Percentiles rank a stretch among this genome's conserved stretches.
Evolutionary conservation across 2,113 vertebrate genomes (phyloP).

Genomic region (Rallus limicola): DNA sequence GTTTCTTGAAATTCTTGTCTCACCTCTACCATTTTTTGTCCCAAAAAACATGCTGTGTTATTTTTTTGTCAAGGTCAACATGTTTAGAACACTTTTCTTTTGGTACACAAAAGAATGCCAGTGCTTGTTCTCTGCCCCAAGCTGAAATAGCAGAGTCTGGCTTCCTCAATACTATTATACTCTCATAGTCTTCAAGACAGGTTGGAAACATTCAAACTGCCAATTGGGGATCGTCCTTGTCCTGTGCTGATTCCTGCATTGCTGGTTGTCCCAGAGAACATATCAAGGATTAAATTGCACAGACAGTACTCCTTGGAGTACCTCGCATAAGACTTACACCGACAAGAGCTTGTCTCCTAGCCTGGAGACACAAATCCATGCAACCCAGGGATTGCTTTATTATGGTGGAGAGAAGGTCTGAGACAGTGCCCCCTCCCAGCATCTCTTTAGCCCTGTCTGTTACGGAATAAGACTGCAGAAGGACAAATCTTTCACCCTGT

Average conservation of each 20-base stretch:
- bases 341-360: too few relatives aligned
- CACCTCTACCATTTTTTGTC: not conserved
- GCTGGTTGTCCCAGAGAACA: not conserved
- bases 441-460: not conserved
- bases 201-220: not conserved
- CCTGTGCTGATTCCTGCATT: not conserved
- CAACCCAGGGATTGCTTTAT: not conserved
- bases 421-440: not conserved
- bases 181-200: not conserved
- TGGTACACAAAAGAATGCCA: not conserved
- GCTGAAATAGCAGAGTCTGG: not conserved
- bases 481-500: not conserved
- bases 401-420: not conserved
- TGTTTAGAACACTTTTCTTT: not conserved
- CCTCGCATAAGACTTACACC: not conserved
- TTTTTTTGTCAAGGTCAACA: not conserved
- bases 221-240: not conserved
- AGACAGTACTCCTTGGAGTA: not conserved
- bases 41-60: not conserved
- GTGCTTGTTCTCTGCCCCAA: not conserved
- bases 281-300: not conserved
- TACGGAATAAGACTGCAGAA: not conserved
- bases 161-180: not conserved
- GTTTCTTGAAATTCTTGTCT: not conserved
- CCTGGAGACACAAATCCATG: not conserved